These are phyloP conservation scores for Oxystoma pomonae DNA, from an alignment of 2,888 invertebrate genomes.

Conservation along the genomic window DNA sequence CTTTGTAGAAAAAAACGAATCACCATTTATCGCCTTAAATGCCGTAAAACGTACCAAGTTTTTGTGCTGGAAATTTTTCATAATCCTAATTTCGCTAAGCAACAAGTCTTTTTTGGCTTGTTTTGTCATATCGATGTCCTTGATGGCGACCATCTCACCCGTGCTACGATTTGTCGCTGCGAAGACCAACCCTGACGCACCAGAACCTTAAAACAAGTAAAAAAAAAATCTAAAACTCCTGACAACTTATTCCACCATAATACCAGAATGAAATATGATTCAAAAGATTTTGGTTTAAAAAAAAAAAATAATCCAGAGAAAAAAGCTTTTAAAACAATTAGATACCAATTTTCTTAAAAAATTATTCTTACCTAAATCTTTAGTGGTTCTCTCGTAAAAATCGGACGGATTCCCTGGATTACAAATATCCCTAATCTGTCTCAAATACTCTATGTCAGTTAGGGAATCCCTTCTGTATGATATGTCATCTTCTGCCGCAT, in stretches of 20 bases:
- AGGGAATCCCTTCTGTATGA: slow-evolving; percentile 37
- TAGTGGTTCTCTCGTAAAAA: slow-evolving; percentile 71
- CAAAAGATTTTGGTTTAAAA: too few relatives aligned
- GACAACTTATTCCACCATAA: neutral
- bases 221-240: neutral
- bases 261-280: too few relatives aligned
- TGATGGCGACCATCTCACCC: slow-evolving; percentile 83
- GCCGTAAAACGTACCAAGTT: slow-evolving; percentile 51
- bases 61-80: slow-evolving; percentile 88
- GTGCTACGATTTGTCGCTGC: slow-evolving; percentile 76
- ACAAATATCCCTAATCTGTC: slow-evolving; percentile 73
- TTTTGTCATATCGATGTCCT: slow-evolving; percentile 91
- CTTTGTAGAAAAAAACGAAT: too few relatives aligned
- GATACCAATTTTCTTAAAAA: too few relatives aligned
- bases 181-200: slow-evolving; percentile 90
- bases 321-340: too few relatives aligned
- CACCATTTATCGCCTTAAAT: too few relatives aligned
- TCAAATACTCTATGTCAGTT: slow-evolving; percentile 67
- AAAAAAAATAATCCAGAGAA: too few relatives aligned
- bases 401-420: slow-evolving; percentile 76
- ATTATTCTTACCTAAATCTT: slow-evolving; percentile 63
- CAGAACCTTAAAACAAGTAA: slow-evolving; percentile 58
- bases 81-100: slow-evolving; percentile 88
- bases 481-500: slow-evolving; percentile 6
- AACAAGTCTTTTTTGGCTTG: slow-evolving; percentile 96